These are phyloP conservation scores for Pachypanchax playfairii DNA, from an alignment of 2,113 vertebrate species.

Conservation along the genomic window DNA sequence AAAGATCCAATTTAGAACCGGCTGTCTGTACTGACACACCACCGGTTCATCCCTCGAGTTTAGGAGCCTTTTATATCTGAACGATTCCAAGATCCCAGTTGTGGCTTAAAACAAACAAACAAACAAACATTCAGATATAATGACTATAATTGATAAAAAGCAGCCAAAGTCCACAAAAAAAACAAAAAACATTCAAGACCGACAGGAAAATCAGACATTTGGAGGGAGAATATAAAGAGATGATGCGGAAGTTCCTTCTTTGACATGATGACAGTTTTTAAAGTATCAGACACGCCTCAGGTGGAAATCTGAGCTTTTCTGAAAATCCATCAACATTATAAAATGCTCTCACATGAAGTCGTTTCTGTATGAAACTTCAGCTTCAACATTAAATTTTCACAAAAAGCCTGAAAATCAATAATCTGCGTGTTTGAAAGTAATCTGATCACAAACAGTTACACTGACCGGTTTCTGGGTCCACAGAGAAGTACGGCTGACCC, in stretches of 20 bases:
- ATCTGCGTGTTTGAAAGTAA: background rate
- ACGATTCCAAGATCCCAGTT: background rate
- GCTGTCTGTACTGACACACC: background rate
- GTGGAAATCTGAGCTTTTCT: background rate
- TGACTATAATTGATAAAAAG: no score
- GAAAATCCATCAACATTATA: accelerated
- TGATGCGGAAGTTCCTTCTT: no score
- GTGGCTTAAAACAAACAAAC: no score
- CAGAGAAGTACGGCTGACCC: slow-evolving; percentile 96
- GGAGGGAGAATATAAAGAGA: no score
- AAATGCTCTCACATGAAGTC: background rate
- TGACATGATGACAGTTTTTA: background rate
- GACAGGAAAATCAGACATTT: no score
- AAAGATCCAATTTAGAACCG: background rate
- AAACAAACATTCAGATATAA: no score
- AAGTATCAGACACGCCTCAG: background rate
- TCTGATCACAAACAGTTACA: background rate
- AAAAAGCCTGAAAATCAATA: background rate
- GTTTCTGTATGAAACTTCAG: background rate
- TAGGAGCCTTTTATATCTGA: background rate
- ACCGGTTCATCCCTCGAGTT: background rate
- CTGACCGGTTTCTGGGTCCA: slow-evolving; percentile 93
- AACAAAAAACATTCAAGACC: no score
- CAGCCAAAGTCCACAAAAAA: background rate
- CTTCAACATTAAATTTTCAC: background rate